Evolutionary conservation across 2,113 vertebrate genomes (phyloP), one percentile per base, ranked within the genome.

Genomic region (Sylvilagus bachmani): DNA sequence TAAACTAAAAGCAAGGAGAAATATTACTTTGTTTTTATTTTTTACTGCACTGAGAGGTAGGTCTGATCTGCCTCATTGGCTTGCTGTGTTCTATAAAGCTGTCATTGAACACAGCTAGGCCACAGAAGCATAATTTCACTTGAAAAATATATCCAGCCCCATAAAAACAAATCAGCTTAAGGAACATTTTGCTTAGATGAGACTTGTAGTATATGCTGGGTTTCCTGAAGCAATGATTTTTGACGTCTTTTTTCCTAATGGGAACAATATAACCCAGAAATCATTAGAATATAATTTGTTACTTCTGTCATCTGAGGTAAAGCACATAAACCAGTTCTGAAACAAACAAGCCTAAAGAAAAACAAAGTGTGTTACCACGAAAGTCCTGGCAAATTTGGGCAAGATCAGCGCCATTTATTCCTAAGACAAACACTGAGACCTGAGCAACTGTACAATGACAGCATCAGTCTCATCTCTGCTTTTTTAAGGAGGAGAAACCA

Each of bases 131-230:
- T n/a, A 58, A 29, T 91, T 88, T 85, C 64, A 33, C 58, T 61
- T 62, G 79, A 58, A 90, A 92, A 87, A 53, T 78, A 33, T 51
- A 36, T 36, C 31, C 51, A 90, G 29, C 3, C 29, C 19, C 22
- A 58, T 38, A 90, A 36, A 93, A 79, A 83, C 66, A 80, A 86
- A 77, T n/a, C 3, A 58, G 70, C 27, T 79, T 79, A 91, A 92
- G 38, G 38, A 92, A 92, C 62, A 67, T 8, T 69, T 87, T 74
- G 21, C 64, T 79, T 38, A 38, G 31, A 21, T 58, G 11, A 83
- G 19, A 78, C 29, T 24, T 66, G 13, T 10, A 55, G 19, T 51
- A 70, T 29, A 27, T 36, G 55, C 22, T 73, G 49, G 66, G 27
- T 92, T 87, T 38, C 33, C 3, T 24, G 51, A 61, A 85, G 55